Evolutionary conservation across 2,113 vertebrate species (phyloP).

Genomic region (Melanerpes formicivorus): DNA sequence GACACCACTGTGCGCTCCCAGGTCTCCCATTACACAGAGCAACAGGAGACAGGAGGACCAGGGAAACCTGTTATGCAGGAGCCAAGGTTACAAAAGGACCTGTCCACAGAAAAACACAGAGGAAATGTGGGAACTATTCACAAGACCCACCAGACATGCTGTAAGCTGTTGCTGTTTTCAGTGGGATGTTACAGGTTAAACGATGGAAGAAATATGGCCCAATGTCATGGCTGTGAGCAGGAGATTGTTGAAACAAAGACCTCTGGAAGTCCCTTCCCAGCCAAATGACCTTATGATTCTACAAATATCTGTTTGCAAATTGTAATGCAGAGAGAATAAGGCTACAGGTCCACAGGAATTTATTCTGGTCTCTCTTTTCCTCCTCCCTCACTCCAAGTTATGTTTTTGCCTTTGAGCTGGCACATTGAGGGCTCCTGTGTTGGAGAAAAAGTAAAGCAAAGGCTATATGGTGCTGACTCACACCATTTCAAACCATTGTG

Average conservation of each 20-base stretch:
- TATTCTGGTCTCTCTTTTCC: neutral
- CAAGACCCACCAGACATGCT: neutral
- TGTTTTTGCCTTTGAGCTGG: neutral
- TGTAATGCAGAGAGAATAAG: neutral
- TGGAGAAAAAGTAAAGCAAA: neutral
- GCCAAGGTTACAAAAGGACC: neutral
- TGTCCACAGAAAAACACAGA: neutral
- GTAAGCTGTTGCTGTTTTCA: neutral
- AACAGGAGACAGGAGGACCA: neutral
- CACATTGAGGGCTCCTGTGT: neutral
- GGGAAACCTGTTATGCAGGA: constrained; percentile 30
- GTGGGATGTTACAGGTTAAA: fast-evolving
- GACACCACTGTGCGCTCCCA: fast-evolving
- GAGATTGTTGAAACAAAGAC: neutral
- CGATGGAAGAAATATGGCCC: neutral
- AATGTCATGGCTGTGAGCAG: neutral
- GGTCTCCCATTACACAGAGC: neutral
- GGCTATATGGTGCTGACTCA: neutral
- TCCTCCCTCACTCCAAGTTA: neutral
- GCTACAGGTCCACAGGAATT: neutral
- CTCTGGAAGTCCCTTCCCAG: neutral
- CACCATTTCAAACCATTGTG: neutral
- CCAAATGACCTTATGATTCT: neutral
- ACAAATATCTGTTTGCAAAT: neutral
- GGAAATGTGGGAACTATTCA: neutral